These are phyloP conservation scores for Stenolophus ochropezus DNA, from an alignment of 2,888 invertebrate genomes.

Conservation along the genomic window DNA sequence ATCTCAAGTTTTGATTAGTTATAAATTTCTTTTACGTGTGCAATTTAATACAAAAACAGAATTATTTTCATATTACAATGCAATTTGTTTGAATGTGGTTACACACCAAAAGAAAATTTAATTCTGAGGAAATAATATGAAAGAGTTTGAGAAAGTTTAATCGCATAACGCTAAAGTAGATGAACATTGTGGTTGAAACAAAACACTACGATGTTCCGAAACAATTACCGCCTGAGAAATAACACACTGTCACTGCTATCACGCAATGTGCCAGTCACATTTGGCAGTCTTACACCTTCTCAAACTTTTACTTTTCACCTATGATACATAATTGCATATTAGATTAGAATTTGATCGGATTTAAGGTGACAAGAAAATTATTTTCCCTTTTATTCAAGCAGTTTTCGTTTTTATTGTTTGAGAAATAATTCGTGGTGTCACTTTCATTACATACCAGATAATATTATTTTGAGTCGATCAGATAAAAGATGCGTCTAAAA, in stretches of 20 bases:
- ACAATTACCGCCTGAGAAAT: slow-evolving; percentile 47
- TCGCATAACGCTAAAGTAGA: slow-evolving; percentile 23
- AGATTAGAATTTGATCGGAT: background rate
- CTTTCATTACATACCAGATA: no score
- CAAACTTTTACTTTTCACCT: slow-evolving; percentile 3
- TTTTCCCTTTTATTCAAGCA: background rate
- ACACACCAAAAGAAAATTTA: slow-evolving; percentile 4
- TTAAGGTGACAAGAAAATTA: background rate
- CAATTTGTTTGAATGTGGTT: slow-evolving; percentile 15
- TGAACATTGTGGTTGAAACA: slow-evolving; percentile 37
- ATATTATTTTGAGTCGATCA: no score
- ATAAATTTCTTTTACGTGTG: background rate
- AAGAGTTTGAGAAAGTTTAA: slow-evolving; percentile 31
- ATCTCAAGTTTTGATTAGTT: background rate
- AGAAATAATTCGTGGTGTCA: no score
- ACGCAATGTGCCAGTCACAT: slow-evolving; percentile 46
- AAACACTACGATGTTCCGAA: slow-evolving; percentile 38
- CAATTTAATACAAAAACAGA: background rate
- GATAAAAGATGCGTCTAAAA: no score
- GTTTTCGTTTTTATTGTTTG: no score
- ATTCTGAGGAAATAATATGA: slow-evolving; percentile 2
- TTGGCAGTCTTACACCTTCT: background rate
- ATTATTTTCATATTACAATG: background rate
- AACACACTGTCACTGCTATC: slow-evolving; percentile 5
- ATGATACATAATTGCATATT: background rate